Evolutionary conservation across 2,797 vertebrate genomes (phyloP).

Genomic region (Neosilurus hyrtlii): DNA sequence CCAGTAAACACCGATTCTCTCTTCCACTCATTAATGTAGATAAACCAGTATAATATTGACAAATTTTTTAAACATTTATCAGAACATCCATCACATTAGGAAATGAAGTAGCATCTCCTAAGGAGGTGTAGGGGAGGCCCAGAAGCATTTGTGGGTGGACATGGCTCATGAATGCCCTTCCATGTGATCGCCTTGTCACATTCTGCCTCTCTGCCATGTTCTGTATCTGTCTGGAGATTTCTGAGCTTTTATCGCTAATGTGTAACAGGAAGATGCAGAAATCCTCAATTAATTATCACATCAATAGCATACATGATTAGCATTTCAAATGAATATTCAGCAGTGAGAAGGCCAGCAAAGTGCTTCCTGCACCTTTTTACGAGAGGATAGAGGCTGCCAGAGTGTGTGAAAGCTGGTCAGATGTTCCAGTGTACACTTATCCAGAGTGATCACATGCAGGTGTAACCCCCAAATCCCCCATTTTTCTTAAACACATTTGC

Average conservation of each 20-base stretch:
- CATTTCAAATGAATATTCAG: conserved; percentile 9
- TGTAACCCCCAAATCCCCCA: neutral
- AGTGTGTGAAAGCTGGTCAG: neutral
- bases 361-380: neutral
- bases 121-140: neutral
- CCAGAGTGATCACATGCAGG: conserved; percentile 21
- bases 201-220: neutral
- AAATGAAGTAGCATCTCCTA: neutral
- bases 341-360: neutral
- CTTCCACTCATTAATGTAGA: neutral
- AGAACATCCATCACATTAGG: neutral
- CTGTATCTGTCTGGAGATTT: neutral
- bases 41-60: neutral
- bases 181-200: neutral
- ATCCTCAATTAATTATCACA: conserved; percentile 4
- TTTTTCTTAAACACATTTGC: neutral
- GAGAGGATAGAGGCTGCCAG: neutral
- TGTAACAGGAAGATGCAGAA: conserved; percentile 10
- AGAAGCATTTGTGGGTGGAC: neutral
- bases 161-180: neutral
- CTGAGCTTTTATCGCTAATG: neutral
- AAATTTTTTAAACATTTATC: neutral
- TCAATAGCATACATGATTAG: neutral
- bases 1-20: neutral
- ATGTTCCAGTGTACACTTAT: neutral